Conservation (phyloP, 37 sponge, comb jelly and placozoan species). For the Halichondria panicea region DNA sequence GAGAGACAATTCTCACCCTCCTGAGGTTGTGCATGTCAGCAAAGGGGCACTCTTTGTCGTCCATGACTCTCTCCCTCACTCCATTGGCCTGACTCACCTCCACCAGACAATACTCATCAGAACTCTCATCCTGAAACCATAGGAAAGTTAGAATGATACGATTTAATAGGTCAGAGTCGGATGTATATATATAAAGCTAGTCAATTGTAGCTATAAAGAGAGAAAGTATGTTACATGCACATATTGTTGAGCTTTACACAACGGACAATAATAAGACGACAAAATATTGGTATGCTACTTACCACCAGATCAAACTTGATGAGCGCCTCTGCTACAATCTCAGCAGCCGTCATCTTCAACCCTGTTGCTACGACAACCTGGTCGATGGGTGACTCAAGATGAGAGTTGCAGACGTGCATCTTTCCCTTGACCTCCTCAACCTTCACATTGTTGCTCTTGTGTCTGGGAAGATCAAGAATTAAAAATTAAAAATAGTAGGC, state of each 20-base stretch:
- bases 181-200: no score
- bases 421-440: not conserved
- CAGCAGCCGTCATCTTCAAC: not conserved
- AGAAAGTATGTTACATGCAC: no score
- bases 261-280: not conserved
- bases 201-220: no score
- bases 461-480: not conserved
- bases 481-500: not conserved
- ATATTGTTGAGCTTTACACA: not conserved
- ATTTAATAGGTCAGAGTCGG: no score
- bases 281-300: not conserved
- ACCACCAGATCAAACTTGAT: conserved; percentile 15
- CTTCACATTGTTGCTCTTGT: not conserved
- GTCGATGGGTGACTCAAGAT: conserved; percentile 6
- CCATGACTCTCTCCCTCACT: conserved; percentile 35
- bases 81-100: conserved; percentile 54
- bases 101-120: conserved; percentile 48
- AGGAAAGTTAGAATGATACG: not conserved
- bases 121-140: conserved; percentile 38
- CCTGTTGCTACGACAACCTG: conserved; percentile 1
- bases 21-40: conserved; percentile 12
- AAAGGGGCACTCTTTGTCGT: conserved; percentile 50
- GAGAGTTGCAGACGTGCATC: conserved; percentile 1
- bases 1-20: no score
- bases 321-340: conserved; percentile 9